Evolutionary conservation across 2,797 vertebrate genomes (phyloP).

Genomic region (Alauda arvensis): DNA sequence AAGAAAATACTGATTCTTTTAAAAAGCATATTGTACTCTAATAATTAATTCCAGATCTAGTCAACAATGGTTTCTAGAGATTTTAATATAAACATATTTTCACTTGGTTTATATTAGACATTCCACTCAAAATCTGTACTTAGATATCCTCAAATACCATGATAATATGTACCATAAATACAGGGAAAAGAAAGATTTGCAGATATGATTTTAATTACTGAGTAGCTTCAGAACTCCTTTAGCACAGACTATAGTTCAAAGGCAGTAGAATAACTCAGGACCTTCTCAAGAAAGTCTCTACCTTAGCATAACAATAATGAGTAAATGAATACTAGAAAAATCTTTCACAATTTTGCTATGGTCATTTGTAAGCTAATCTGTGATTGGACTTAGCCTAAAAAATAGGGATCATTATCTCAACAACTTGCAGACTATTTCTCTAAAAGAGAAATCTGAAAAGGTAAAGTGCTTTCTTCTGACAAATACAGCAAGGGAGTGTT

Average conservation of each 20-base stretch:
- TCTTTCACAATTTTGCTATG: neutral
- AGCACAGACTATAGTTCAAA: neutral
- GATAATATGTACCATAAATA: neutral
- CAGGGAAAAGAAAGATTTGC: neutral
- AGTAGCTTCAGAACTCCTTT: neutral
- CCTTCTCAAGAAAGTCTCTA: neutral
- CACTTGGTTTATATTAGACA: neutral
- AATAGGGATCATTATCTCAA: neutral
- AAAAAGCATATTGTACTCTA: neutral
- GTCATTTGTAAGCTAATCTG: neutral
- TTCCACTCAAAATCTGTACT: conserved; percentile 8
- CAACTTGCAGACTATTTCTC: neutral
- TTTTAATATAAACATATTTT: neutral
- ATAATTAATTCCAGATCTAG: conserved; percentile 16
- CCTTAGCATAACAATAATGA: neutral
- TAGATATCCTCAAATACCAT: neutral
- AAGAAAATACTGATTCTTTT: neutral
- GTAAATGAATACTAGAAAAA: neutral
- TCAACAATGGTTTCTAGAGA: neutral
- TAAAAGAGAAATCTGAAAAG: neutral
- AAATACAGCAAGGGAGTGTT: neutral
- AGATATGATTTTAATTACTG: conserved; percentile 1
- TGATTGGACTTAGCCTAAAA: neutral
- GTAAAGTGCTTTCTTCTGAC: neutral
- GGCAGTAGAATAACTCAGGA: neutral